Evolutionary conservation across 2,797 vertebrate species (phyloP).

Genomic region (Myotis findleyi): DNA sequence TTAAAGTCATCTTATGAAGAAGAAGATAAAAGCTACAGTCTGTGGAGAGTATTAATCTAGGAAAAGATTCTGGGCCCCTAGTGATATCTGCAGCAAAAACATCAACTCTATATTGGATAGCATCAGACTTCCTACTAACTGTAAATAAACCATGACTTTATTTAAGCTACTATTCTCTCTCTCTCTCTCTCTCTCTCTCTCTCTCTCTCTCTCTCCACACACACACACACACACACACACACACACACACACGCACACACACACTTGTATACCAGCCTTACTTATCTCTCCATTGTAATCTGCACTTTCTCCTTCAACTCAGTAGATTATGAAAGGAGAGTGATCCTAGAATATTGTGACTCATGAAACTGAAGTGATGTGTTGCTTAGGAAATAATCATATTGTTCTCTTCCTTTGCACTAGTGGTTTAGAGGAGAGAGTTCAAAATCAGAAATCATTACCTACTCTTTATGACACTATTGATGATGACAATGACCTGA

Average conservation of each 20-base stretch:
- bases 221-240: neutral
- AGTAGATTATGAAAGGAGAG: neutral
- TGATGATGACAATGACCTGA: neutral
- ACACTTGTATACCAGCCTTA: neutral
- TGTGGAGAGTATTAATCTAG: neutral
- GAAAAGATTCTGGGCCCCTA: neutral
- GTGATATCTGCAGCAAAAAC: neutral
- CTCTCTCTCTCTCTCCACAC: neutral
- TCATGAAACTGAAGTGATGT: neutral
- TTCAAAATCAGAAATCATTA: conserved; percentile 9
- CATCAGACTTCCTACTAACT: neutral
- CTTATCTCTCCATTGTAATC: neutral
- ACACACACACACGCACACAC: neutral
- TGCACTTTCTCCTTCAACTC: neutral
- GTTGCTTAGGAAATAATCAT: neutral
- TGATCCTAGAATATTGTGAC: neutral
- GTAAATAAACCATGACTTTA: neutral
- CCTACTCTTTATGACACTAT: neutral
- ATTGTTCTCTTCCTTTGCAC: conserved; percentile 20
- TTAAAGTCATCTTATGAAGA: neutral
- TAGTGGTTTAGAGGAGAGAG: neutral
- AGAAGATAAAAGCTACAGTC: neutral
- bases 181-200: neutral
- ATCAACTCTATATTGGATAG: neutral
- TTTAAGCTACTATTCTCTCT: neutral